Conservation (phyloP, 2,113 vertebrate species). For the Felis chaus region DNA sequence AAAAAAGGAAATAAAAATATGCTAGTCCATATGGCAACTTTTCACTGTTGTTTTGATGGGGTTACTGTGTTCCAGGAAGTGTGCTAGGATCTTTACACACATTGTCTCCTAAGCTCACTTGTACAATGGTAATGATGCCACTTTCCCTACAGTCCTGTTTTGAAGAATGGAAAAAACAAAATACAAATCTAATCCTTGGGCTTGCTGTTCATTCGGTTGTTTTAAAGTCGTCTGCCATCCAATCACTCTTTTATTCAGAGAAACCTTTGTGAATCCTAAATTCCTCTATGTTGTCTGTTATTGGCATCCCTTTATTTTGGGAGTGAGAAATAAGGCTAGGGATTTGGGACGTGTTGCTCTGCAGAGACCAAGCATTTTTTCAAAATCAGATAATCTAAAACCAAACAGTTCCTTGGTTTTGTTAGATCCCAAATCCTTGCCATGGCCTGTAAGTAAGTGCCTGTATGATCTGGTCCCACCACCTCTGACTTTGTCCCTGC, state of each 20-base stretch:
- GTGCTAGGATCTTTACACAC: background rate
- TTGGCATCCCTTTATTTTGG: background rate
- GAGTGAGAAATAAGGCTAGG: background rate
- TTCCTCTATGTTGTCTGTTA: background rate
- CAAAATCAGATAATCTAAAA: background rate
- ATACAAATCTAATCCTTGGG: background rate
- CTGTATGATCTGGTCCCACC: background rate
- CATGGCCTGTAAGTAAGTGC: background rate
- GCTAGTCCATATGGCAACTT: background rate
- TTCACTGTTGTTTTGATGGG: background rate
- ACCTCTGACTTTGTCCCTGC: background rate
- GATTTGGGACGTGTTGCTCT: background rate
- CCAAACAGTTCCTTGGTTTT: background rate
- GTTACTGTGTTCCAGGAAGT: background rate
- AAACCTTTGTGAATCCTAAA: background rate
- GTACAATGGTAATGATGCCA: background rate
- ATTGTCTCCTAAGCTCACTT: background rate
- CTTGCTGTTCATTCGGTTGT: background rate
- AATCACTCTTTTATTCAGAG: background rate
- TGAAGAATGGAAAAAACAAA: background rate
- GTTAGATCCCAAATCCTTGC: background rate
- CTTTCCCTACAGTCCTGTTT: background rate
- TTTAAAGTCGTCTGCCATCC: background rate
- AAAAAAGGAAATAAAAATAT: constrained; percentile 32
- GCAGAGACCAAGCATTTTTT: background rate